Base-by-base conservation (phyloP, 2,888 invertebrate genomes). In the Amiota communis region DNA sequence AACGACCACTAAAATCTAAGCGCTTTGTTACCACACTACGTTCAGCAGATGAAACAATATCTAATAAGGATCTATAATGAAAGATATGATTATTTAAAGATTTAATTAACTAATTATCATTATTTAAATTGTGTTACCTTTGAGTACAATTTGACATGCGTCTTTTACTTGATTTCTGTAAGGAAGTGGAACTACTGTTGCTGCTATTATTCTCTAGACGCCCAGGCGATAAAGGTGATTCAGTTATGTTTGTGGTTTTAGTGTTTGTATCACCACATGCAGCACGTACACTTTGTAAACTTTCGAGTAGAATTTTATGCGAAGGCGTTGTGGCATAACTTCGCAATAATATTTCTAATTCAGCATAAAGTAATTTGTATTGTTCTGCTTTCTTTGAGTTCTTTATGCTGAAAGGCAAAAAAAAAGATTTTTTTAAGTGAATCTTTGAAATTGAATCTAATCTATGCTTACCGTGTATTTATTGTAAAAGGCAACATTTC, bases 311-410 rank as follows among this genome's bases (percentile, higher is more conserved):
- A 74, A 93, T 92, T 75, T 93, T 92, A 87, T 98, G 98, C 78
- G 93, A 93, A 4, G 94, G 91, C 0, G 97, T 95, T 71, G 94
- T 94, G 46, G 94, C 92, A 87, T 95, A 95, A 46, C 93, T 93
- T 72, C 95, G 93, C 0, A 98, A 90, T 53, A 97, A 91, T 12
- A 93, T 93, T 88, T 98, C 98, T 67, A 98, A 89, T 88, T 98
- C 98, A 48, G 93, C 92, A 95, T 98, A 98, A 88, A 98, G 92
- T 47, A 96, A 92, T 64, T 96, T 93, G 91, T 98, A 98, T 83
- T 97, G 97, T 85, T 98, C 98, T 81, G 98, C 97, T 77, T 94
- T 92, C 23, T 94, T 93, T 11, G 90, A 90, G 1, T 91, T 91
- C 79, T 88, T 89, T 2, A 88, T 73, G 46, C 89, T 88, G 65